Evolutionary conservation across 1,140 invertebrate species (phyloP).

Genomic region (Cydia pomonella): DNA sequence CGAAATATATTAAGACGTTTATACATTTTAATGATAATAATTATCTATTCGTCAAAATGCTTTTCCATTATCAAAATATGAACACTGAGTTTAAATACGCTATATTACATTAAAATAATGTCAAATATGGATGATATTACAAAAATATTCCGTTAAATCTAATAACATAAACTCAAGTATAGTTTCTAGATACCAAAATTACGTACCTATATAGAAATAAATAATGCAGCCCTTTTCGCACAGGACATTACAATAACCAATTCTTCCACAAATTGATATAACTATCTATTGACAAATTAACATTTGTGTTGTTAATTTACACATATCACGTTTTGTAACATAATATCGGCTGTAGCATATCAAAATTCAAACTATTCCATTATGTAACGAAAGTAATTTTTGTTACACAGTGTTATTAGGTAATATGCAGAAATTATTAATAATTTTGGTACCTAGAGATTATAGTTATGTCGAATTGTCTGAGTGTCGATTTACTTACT

Average conservation of each 20-base stretch:
- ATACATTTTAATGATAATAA: constrained; percentile 13
- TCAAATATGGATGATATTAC: constrained; percentile 24
- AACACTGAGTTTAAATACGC: constrained; percentile 45
- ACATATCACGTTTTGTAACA: too few relatives aligned
- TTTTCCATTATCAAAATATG: constrained; percentile 44
- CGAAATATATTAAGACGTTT: constrained; percentile 40
- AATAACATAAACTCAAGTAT: not conserved
- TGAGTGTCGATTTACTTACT: constrained; percentile 6
- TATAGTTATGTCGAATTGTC: not conserved
- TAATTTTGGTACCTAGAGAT: not conserved
- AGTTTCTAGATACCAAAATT: constrained; percentile 33
- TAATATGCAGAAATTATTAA: too few relatives aligned
- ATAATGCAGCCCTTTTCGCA: not conserved
- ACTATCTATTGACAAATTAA: too few relatives aligned
- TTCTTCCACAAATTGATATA: too few relatives aligned
- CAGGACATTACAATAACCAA: too few relatives aligned
- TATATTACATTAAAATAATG: constrained; percentile 28
- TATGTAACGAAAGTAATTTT: not conserved
- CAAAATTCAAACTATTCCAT: too few relatives aligned
- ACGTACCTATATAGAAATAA: not conserved
- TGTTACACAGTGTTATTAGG: not conserved
- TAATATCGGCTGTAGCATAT: too few relatives aligned
- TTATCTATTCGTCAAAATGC: constrained; percentile 24
- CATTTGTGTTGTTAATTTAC: too few relatives aligned
- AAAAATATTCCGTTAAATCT: constrained; percentile 24